These are phyloP conservation scores for Epinephelus fuscoguttatus DNA, from an alignment of 2,113 vertebrate species.

Conservation along the genomic window DNA sequence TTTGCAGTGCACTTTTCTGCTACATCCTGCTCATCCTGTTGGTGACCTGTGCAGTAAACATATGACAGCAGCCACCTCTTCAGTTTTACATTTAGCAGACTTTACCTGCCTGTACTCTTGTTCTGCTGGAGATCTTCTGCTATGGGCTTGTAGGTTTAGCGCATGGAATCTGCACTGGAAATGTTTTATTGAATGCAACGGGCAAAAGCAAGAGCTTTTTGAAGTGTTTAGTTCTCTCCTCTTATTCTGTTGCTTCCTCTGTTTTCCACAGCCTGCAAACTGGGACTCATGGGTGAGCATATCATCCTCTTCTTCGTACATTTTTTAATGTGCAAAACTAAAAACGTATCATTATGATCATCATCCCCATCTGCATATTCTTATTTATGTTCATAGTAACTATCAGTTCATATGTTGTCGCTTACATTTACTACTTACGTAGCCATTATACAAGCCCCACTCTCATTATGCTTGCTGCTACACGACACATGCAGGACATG, in stretches of 20 bases:
- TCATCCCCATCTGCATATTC: conserved; percentile 37
- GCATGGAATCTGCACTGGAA: conserved; percentile 60
- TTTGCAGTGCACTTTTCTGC: neutral
- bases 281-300: conserved; percentile 82
- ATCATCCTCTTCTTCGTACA: neutral
- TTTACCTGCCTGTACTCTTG: conserved; percentile 37
- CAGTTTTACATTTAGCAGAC: neutral
- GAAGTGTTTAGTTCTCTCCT: neutral
- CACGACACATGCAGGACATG: neutral
- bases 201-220: neutral
- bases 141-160: conserved; percentile 49
- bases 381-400: conserved; percentile 19
- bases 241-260: conserved; percentile 27
- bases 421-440: conserved; percentile 2
- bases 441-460: conserved; percentile 28
- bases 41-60: neutral
- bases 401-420: conserved; percentile 4
- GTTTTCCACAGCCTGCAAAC: conserved; percentile 68
- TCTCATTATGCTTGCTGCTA: neutral
- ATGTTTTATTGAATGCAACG: conserved; percentile 14
- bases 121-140: conserved; percentile 41
- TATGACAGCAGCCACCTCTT: neutral
- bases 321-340: neutral
- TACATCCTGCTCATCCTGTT: neutral
- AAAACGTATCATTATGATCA: conserved; percentile 19